Evolutionary conservation across 2,797 vertebrate genomes (phyloP), one percentile per base, ranked within the genome.

Genomic region (Microctenopoma lineatum): DNA sequence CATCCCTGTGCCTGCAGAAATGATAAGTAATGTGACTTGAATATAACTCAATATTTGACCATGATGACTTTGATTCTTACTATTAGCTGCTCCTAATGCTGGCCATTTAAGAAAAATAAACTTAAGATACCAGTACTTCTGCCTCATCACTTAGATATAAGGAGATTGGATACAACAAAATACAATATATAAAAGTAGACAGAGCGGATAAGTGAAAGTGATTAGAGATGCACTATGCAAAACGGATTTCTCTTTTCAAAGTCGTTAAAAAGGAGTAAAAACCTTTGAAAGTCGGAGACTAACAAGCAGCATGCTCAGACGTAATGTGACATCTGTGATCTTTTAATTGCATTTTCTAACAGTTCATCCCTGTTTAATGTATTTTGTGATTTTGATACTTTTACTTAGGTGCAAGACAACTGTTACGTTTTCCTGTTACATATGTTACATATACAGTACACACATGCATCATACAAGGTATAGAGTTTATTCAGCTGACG

Each of bases 21-120:
- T 60, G 65, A 62, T 62, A 68, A 67, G 57, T 74, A 48, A 83
- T 55, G 32, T 48, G 16, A 57, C 13, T 74, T 44, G 1, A 3
- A 57, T 21, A 21, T 21, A 21, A 21, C 21, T 53, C 41, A 58
- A 77, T 44, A 55, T 62, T 55, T 8, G 50, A 42, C 16, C 66
- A 39, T 25, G 27, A 59, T 58, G 55, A 60, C 32, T 55, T 25
- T 6, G 41, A 25, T 47, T 1, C 5, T 42, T 1, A 57, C 29
- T 47, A 29, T 63, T 54, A 55, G 2, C n/a, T 53, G 29, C 15
- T 55, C 59, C 67, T 67, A 60, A 48, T 68, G 34, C 39, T 41
- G 34, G 9, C 14, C 42, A 25, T 71, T 70, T 51, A 10, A n/a
- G 64, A 44, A 7, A 53, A 71, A 50, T 65, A 1, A n/a, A 46